Conservation (phyloP, 2,113 vertebrate genomes). For the Xenotilapia longispinis region DNA sequence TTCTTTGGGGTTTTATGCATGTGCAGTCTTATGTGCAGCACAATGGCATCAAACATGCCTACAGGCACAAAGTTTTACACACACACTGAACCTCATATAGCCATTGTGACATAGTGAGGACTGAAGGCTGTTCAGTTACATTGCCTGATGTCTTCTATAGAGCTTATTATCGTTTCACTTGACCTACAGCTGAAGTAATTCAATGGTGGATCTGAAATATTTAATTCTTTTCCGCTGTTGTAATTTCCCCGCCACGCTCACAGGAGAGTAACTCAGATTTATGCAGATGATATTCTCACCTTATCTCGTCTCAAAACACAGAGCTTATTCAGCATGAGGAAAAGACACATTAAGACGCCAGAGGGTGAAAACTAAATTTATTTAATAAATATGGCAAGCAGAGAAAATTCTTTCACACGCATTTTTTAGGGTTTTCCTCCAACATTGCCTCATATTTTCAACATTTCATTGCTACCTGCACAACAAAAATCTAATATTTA, state of each 20-base stretch:
- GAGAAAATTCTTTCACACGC: not conserved
- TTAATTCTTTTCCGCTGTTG: not conserved
- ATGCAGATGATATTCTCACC: not conserved
- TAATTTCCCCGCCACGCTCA: not conserved
- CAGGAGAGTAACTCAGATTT: not conserved
- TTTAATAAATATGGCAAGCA: not conserved
- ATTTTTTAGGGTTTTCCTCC: not conserved
- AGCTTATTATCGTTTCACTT: constrained; percentile 10
- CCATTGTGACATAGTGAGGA: constrained; percentile 15
- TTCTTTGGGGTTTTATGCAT: not conserved
- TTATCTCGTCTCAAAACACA: not conserved
- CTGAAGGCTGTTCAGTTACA: not conserved
- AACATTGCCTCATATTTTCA: not conserved
- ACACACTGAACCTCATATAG: not conserved
- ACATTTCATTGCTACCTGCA: not conserved
- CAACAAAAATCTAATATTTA: not conserved
- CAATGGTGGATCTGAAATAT: not conserved
- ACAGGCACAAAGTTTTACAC: not conserved
- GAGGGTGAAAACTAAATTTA: not conserved
- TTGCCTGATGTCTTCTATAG: not conserved
- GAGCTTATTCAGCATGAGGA: not conserved
- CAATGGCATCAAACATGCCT: not conserved
- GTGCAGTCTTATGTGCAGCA: not conserved
- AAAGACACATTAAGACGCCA: not conserved
- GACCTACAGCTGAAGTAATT: not conserved